These are phyloP conservation scores for Menura novaehollandiae DNA, from an alignment of 2,113 vertebrate genomes.

Conservation along the genomic window DNA sequence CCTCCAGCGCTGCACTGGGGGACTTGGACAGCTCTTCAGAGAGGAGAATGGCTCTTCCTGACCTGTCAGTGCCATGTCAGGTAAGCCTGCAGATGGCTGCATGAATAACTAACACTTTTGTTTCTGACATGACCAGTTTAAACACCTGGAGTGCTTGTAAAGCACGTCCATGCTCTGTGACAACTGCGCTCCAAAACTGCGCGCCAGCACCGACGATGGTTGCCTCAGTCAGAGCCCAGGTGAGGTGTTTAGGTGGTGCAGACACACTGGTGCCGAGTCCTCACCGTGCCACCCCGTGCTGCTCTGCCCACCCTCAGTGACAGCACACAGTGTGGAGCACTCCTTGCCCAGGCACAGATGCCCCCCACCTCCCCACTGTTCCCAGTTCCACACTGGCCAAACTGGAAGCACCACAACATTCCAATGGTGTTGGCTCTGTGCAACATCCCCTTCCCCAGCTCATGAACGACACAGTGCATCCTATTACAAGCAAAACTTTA, in stretches of 20 bases:
- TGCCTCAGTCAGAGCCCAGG: neutral
- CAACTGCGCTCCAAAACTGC: neutral
- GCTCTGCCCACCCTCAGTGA: neutral
- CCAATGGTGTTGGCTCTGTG: neutral
- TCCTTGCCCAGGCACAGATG: neutral
- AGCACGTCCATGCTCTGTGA: neutral
- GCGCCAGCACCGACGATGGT: accelerated
- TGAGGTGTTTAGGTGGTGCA: neutral
- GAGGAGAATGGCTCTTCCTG: neutral
- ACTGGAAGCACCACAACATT: neutral
- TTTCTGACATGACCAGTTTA: neutral
- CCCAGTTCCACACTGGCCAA: neutral
- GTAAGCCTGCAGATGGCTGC: neutral
- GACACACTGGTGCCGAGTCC: neutral
- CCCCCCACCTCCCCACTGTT: neutral
- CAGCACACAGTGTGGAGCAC: neutral
- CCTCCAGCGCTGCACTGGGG: neutral
- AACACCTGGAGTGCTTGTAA: neutral
- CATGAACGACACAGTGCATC: conserved; percentile 63
- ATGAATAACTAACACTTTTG: neutral
- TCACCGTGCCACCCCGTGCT: neutral
- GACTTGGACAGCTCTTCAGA: neutral
- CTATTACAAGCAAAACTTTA: conserved; percentile 69
- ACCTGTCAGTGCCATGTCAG: neutral
- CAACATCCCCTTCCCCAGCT: conserved; percentile 40